A percentile compares a stretch with the other conserved stretches of the same genome.
Conservation (phyloP, 2,797 vertebrate species). For the Chiroxiphia lanceolata region DNA sequence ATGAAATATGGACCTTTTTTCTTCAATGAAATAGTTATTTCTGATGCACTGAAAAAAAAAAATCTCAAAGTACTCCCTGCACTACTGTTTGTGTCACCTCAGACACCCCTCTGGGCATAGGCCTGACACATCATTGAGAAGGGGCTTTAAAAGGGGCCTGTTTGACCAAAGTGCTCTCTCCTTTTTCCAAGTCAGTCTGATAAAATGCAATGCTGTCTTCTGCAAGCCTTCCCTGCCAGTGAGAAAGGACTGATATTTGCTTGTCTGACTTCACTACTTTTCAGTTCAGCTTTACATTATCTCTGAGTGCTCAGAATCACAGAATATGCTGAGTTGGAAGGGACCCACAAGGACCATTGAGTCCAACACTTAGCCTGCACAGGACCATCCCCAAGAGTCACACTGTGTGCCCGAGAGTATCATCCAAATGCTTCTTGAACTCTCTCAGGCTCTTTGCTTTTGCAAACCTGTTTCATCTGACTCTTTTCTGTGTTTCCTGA, state of each 20-base stretch:
- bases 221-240: background rate
- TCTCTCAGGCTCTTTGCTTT: background rate
- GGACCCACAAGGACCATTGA: background rate
- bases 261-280: background rate
- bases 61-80: background rate
- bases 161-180: background rate
- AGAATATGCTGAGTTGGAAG: background rate
- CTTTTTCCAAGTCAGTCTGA: background rate
- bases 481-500: background rate
- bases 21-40: background rate
- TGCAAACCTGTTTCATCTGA: background rate
- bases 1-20: background rate
- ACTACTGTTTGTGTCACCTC: background rate
- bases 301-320: background rate
- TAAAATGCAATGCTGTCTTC: background rate
- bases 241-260: background rate
- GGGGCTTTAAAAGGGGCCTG: background rate
- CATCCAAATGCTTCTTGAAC: background rate
- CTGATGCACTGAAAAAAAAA: background rate
- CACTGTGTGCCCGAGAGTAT: background rate
- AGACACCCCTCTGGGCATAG: background rate
- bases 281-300: background rate
- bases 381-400: background rate
- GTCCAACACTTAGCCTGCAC: background rate
- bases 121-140: background rate